Conservation (phyloP, 2,888 invertebrate species). For the Polia nebulosa region DNA sequence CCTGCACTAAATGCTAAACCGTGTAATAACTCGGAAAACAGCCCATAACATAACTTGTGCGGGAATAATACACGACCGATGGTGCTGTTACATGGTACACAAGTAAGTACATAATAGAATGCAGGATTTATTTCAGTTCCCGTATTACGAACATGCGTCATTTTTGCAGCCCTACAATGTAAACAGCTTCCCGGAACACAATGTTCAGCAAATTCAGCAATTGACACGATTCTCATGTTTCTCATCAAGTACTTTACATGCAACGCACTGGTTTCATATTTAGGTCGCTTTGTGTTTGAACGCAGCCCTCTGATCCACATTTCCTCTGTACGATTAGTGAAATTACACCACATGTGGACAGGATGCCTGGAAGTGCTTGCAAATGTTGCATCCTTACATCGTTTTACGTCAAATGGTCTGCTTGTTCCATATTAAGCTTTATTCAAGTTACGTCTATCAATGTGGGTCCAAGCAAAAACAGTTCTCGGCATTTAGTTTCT, state of each 20-base stretch:
- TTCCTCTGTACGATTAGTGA: conserved; percentile 71
- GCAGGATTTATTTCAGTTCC: conserved; percentile 30
- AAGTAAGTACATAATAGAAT: conserved; percentile 13
- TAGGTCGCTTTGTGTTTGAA: conserved; percentile 77
- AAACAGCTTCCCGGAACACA: conserved; percentile 79
- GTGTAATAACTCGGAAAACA: conserved; percentile 65
- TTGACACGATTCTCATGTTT: conserved; percentile 82
- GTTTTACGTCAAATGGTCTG: conserved; percentile 8
- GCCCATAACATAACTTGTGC: conserved; percentile 44
- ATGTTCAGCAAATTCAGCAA: conserved; percentile 77
- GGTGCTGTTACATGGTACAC: conserved; percentile 16
- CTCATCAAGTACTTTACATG: conserved; percentile 63
- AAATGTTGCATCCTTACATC: conserved; percentile 49
- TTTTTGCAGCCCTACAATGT: conserved; percentile 56
- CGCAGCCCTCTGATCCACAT: conserved; percentile 75
- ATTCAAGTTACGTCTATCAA: conserved; percentile 3
- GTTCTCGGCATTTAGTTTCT: no score
- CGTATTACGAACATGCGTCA: conserved; percentile 29
- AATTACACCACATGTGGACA: conserved; percentile 58
- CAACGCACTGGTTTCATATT: conserved; percentile 74
- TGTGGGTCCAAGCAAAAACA: no score
- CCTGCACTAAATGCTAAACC: conserved; percentile 73
- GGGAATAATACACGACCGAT: conserved; percentile 41
- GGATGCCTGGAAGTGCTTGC: conserved; percentile 60
- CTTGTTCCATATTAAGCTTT: conserved; percentile 7